phyloP scores from a whole-genome alignment of 1,140 invertebrate genomes.

The Drosophila truncata region DNA sequence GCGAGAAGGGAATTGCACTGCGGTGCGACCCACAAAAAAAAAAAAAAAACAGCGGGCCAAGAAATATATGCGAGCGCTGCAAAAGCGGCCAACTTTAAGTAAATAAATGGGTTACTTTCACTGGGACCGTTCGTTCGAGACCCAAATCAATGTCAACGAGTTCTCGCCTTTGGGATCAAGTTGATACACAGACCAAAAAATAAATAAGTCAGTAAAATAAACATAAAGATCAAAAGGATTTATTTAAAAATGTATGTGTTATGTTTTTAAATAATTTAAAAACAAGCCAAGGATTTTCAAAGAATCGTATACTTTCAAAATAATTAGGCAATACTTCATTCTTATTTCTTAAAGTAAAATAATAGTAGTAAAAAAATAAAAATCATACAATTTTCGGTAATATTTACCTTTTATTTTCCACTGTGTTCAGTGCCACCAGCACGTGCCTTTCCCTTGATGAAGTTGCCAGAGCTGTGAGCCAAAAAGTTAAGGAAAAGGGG shows the following conservation, averaged over 20 bases:
- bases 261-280: background rate
- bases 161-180: slow-evolving; percentile 20
- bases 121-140: slow-evolving; percentile 38
- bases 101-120: slow-evolving; percentile 80
- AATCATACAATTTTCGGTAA: background rate
- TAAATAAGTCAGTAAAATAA: background rate
- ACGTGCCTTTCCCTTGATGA: slow-evolving; percentile 67
- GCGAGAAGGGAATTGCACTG: slow-evolving; percentile 18
- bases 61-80: slow-evolving; percentile 47
- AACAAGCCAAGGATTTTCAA: background rate
- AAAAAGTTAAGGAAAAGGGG: slow-evolving; percentile 3
- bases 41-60: slow-evolving; percentile 38
- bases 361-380: background rate
- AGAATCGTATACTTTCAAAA: background rate
- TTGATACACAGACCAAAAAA: background rate
- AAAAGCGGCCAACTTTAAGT: slow-evolving; percentile 61
- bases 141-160: slow-evolving; percentile 79
- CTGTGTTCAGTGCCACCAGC: slow-evolving; percentile 10
- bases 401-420: background rate
- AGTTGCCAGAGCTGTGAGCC: slow-evolving; percentile 52
- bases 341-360: background rate
- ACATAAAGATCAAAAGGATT: background rate
- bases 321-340: background rate
- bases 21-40: slow-evolving; percentile 51
- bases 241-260: background rate